A percentile compares a stretch with the other conserved stretches of the same genome.
phyloP scores from a whole-genome alignment of 2,113 vertebrate genomes.

The Callithrix jacchus region DNA sequence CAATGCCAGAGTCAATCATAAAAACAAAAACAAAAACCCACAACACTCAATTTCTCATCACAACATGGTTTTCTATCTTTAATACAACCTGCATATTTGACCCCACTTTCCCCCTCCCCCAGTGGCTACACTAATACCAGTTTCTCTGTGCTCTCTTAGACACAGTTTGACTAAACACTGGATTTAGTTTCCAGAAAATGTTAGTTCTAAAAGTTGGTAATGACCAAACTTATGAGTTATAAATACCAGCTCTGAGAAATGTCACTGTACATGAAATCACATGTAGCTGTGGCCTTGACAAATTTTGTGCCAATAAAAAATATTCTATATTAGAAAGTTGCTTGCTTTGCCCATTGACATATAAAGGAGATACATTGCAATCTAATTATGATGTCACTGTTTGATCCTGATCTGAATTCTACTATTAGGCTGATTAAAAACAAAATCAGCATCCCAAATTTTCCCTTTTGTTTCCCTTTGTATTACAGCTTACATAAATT shows the following conservation, averaged over 20 bases:
- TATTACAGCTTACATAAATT: neutral
- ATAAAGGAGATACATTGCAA: neutral
- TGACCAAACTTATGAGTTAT: neutral
- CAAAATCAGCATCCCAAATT: neutral
- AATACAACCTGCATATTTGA: neutral
- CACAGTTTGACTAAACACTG: neutral
- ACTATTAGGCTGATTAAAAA: neutral
- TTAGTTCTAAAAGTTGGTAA: neutral
- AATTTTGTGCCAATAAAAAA: neutral
- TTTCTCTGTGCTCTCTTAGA: neutral
- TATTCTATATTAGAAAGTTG: neutral
- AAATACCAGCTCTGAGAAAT: neutral
- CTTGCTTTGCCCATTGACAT: neutral
- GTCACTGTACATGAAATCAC: neutral
- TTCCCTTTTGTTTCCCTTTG: neutral
- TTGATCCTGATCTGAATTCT: neutral
- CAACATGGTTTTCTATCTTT: fast-evolving
- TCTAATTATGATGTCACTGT: neutral
- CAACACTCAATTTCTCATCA: neutral
- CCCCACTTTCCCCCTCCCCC: neutral
- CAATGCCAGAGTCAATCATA: neutral
- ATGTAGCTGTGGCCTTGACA: neutral
- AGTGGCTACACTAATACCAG: neutral
- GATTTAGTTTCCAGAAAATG: neutral
- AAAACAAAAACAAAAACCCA: neutral